Conservation (phyloP, 2,888 invertebrate genomes). For the Dryadula phaetusa region DNA sequence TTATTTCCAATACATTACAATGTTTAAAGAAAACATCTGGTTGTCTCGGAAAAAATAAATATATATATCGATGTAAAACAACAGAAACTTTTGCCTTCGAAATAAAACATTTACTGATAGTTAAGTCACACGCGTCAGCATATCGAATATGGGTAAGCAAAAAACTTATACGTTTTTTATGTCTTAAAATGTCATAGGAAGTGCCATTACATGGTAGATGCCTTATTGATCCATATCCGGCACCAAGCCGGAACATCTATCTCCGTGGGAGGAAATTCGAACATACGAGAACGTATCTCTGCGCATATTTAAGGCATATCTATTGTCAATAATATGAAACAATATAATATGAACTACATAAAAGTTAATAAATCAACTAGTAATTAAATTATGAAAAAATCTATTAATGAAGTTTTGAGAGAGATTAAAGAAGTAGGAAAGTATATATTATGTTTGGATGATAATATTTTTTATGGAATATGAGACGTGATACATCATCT, state of each 20-base stretch:
- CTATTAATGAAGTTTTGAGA: no score
- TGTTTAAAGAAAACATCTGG: slow-evolving; percentile 10
- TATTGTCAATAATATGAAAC: background rate
- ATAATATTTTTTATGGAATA: background rate
- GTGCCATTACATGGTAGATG: slow-evolving; percentile 7
- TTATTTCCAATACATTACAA: slow-evolving; percentile 19
- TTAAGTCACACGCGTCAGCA: background rate
- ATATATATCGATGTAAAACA: slow-evolving; percentile 9
- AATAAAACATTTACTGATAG: background rate
- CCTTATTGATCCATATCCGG: slow-evolving; percentile 22
- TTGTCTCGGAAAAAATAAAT: background rate
- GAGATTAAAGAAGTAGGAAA: no score
- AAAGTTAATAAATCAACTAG: background rate
- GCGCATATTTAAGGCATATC: no score
- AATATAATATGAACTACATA: background rate
- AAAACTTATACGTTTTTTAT: background rate
- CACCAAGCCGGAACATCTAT: slow-evolving; percentile 26
- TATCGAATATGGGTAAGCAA: background rate
- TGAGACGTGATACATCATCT: background rate
- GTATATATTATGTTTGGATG: no score
- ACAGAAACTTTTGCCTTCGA: background rate
- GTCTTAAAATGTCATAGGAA: background rate
- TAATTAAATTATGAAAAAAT: no score
- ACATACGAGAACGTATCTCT: no score
- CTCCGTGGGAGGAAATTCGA: slow-evolving; percentile 14